Conservation (phyloP, 2,888 invertebrate species). For the Anagyrus pseudococci region DNA sequence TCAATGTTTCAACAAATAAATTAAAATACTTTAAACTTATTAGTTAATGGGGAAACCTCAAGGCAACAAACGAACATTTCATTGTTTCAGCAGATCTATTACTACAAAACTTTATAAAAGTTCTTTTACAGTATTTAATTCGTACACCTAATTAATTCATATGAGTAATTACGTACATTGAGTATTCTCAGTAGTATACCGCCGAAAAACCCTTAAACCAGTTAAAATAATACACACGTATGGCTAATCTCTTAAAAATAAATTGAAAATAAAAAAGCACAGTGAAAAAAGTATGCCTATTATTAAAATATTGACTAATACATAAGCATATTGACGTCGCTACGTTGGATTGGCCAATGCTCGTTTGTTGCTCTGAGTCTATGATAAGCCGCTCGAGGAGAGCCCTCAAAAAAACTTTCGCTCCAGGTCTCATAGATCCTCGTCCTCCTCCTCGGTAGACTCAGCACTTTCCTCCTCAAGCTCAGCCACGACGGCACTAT, state of each 20-base stretch:
- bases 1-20: conserved; percentile 17
- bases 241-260: neutral
- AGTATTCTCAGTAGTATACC: neutral
- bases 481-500: conserved; percentile 45
- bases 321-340: neutral
- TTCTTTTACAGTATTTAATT: neutral
- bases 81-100: neutral
- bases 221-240: neutral
- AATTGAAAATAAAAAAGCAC: neutral
- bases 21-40: conserved; percentile 4
- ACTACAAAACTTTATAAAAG: conserved; percentile 11
- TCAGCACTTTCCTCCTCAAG: conserved; percentile 49
- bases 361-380: conserved; percentile 17
- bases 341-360: conserved; percentile 6
- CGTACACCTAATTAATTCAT: neutral
- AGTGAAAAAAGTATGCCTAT: neutral
- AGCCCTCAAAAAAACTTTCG: conserved; percentile 27
- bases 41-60: conserved; percentile 5
- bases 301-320: neutral
- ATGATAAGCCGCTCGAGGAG: conserved; percentile 12
- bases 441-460: conserved; percentile 51
- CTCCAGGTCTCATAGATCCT: conserved; percentile 32
- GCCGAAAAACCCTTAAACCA: no score
- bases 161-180: neutral
- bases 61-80: conserved; percentile 18